Conservation (phyloP, 2,797 vertebrate genomes). For the Enteromius mattozi region DNA sequence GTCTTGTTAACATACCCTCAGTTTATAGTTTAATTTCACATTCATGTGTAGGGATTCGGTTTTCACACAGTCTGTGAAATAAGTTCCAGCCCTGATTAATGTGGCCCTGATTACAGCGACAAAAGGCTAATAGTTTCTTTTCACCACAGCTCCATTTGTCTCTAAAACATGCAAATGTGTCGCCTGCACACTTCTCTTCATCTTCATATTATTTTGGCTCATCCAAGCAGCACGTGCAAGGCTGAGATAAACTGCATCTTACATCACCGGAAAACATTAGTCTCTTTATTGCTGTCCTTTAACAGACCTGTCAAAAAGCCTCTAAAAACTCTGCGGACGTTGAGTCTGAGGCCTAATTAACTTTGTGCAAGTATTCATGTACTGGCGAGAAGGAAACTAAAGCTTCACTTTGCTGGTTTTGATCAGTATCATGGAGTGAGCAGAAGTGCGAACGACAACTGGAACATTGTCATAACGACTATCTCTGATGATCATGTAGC, state of each 20-base stretch:
- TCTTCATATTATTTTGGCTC: slow-evolving; percentile 18
- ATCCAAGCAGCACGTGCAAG: neutral
- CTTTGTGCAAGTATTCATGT: slow-evolving; percentile 70
- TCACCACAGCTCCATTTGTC: neutral
- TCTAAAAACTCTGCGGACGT: slow-evolving; percentile 17
- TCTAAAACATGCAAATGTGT: slow-evolving; percentile 12
- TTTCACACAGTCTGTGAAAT: neutral
- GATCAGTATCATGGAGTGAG: slow-evolving; percentile 69
- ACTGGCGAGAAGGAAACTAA: slow-evolving; percentile 72
- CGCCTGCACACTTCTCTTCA: neutral
- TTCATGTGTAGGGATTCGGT: neutral
- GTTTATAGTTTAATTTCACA: neutral
- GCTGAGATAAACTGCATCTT: slow-evolving; percentile 17
- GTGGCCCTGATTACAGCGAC: slow-evolving; percentile 18
- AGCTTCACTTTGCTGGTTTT: slow-evolving; percentile 77
- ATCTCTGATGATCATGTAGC: slow-evolving; percentile 62
- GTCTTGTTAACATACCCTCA: neutral
- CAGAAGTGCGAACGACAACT: slow-evolving; percentile 52
- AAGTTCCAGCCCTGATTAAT: neutral
- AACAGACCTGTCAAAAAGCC: slow-evolving; percentile 17
- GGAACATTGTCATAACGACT: slow-evolving; percentile 45
- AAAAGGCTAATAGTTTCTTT: neutral
- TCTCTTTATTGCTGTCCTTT: slow-evolving; percentile 23
- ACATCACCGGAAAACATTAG: slow-evolving; percentile 7
- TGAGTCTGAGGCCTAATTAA: slow-evolving; percentile 73